Base-by-base conservation (phyloP, 2,113 vertebrate species). In the Passer domesticus region DNA sequence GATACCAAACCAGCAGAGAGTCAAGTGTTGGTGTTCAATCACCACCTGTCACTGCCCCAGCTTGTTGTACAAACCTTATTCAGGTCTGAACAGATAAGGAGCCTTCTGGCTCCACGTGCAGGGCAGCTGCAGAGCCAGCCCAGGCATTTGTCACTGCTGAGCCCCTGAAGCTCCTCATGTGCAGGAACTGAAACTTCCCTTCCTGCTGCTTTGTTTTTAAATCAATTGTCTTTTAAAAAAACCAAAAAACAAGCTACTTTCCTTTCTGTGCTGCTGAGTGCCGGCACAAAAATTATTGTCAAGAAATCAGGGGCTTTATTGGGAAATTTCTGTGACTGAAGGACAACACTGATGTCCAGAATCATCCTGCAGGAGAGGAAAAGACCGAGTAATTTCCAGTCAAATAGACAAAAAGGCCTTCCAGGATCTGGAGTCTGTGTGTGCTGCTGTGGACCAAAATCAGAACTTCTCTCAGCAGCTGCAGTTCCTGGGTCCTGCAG, bases 111-210 rank as follows among this genome's bases (percentile, higher is more conserved):
- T 79, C 49, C 82, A 58, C 28, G 21, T 3, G 83, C 79, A 10
- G 3, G 59, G 79, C 87, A 85, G 84, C 62, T 43, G 55, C 87
- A 24, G 31, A 50, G 84, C 70, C 77, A 94, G 16, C 79, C 87
- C 74, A 44, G 4, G 5, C 58, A 15, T 39, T 68, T 85, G 63
- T 73, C 87, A 67, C 33, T 76, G 76, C 90, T 58, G 58, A 95
- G 59, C 75, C 85, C 82, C 85, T 85, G 90, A 63, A 90, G 83
- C 90, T 88, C 75, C 50, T 73, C 75, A 22, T 49, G 46, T 28
- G 56, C 83, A 94, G 95, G 96, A 97, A 97, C 79, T 2, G 92
- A 96, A 97, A 97, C 94, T 94, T 96, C 93, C 92, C 73, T 93
- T 88, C 89, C 83, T 52, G 84, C 43, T 80, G 84, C 63, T 96